Evolutionary conservation across 2,797 vertebrate genomes (phyloP).

Genomic region (Neosilurus hyrtlii): DNA sequence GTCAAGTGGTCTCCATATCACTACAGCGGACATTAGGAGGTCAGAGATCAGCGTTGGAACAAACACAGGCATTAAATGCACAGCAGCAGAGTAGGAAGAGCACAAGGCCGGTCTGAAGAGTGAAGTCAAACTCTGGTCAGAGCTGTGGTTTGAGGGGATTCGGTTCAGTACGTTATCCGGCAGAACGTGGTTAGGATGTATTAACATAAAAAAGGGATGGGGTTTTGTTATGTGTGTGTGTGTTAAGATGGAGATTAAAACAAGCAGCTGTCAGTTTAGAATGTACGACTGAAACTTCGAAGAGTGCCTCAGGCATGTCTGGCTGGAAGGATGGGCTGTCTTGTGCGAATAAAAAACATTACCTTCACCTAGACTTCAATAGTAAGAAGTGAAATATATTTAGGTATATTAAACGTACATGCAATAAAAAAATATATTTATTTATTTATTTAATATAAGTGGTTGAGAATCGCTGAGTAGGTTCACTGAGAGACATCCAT

Average conservation of each 20-base stretch:
- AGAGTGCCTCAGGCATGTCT: conserved; percentile 30
- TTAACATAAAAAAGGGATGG: conserved; percentile 25
- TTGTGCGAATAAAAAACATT: conserved; percentile 26
- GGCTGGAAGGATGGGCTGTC: conserved; percentile 12
- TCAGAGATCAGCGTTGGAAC: conserved; percentile 46
- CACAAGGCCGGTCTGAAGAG: conserved; percentile 21
- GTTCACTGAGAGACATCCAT: conserved; percentile 27
- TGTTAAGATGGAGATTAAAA: conserved; percentile 20
- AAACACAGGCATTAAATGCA: conserved; percentile 48
- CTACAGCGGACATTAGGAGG: conserved; percentile 31
- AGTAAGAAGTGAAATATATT: conserved; percentile 16
- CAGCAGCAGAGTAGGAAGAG: conserved; percentile 33
- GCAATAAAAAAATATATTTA: conserved; percentile 3
- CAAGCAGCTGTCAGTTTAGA: conserved; percentile 42
- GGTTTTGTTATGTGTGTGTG: conserved; percentile 35
- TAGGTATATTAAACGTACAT: conserved; percentile 9
- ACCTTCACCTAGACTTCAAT: conserved; percentile 9
- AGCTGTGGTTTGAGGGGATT: conserved; percentile 4
- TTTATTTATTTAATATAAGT: conserved; percentile 23
- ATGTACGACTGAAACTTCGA: conserved; percentile 24
- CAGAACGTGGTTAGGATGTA: conserved; percentile 18
- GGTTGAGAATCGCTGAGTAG: not conserved
- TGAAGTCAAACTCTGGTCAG: conserved; percentile 18
- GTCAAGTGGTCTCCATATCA: conserved; percentile 51
- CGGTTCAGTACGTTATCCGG: conserved; percentile 21